Evolutionary conservation across 2,888 invertebrate species (phyloP).

Genomic region (Drepanosiphum platanoidis): DNA sequence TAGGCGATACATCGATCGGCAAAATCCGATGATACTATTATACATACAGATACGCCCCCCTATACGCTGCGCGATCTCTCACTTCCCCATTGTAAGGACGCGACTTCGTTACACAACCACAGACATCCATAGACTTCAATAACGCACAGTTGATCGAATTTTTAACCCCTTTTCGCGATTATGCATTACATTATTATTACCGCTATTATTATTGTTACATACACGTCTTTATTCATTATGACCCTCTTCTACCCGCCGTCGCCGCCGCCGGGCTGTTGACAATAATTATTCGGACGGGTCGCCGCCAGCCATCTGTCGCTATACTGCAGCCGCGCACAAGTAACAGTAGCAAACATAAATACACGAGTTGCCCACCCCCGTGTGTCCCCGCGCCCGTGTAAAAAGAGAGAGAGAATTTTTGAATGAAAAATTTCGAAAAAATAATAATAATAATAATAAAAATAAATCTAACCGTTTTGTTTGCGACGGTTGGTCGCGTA

Average conservation of each 20-base stretch:
- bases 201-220: conserved; percentile 53
- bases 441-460: conserved; percentile 39
- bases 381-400: fast-evolving
- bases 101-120: conserved; percentile 54
- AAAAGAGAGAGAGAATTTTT: conserved; percentile 43
- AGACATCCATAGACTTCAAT: conserved; percentile 42
- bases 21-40: conserved; percentile 42
- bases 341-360: conserved; percentile 28
- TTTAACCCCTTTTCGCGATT: conserved; percentile 54
- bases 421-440: conserved; percentile 16
- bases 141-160: conserved; percentile 54
- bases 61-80: not conserved
- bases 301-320: conserved; percentile 54
- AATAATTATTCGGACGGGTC: conserved; percentile 60
- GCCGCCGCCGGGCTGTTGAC: conserved; percentile 53
- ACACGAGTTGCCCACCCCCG: not conserved
- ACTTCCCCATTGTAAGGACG: conserved; percentile 18
- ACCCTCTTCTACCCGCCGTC: conserved; percentile 37
- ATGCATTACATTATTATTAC: conserved; percentile 58
- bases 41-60: not conserved
- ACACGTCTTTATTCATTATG: conserved; percentile 57
- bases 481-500: conserved; percentile 45
- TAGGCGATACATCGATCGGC: not conserved
- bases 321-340: not conserved
- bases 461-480: conserved; percentile 54